These are phyloP conservation scores for Sparus aurata DNA, from an alignment of 2,797 vertebrate species.

Conservation along the genomic window DNA sequence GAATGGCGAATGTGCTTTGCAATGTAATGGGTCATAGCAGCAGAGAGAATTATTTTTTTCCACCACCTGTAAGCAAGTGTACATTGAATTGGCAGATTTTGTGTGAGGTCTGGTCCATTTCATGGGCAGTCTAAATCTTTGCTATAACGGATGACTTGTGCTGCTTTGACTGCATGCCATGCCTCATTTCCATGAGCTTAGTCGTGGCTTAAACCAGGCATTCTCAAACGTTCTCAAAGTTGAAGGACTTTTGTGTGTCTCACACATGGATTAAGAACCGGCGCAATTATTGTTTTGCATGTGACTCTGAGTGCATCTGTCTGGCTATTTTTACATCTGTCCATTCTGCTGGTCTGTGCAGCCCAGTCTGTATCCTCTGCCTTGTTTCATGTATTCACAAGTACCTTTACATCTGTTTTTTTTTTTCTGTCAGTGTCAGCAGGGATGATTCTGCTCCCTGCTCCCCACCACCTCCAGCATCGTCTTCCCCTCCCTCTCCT, in stretches of 20 bases:
- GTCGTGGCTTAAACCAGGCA: not conserved
- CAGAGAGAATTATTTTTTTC: fast-evolving
- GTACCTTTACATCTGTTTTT: not conserved
- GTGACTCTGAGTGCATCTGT: not conserved
- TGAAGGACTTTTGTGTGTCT: not conserved
- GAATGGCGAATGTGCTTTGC: not conserved
- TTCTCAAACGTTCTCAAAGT: not conserved
- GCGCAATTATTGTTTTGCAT: not conserved
- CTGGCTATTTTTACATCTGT: not conserved
- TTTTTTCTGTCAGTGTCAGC: conserved; percentile 46
- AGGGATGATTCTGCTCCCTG: conserved; percentile 60
- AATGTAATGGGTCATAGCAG: not conserved
- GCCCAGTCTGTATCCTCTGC: not conserved
- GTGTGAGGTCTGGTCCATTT: not conserved
- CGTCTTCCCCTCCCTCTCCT: conserved; percentile 27
- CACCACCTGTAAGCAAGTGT: too few species aligned
- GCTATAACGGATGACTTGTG: not conserved
- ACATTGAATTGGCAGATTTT: not conserved
- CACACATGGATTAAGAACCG: not conserved
- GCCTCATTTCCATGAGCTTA: conserved; percentile 1
- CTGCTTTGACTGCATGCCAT: conserved; percentile 28
- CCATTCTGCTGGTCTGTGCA: too few species aligned
- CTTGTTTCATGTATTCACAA: not conserved
- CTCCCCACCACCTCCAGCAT: conserved; percentile 43
- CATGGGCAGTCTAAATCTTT: not conserved